Base-by-base conservation (phyloP, 2,113 vertebrate species). In the Caranx melampygus region DNA sequence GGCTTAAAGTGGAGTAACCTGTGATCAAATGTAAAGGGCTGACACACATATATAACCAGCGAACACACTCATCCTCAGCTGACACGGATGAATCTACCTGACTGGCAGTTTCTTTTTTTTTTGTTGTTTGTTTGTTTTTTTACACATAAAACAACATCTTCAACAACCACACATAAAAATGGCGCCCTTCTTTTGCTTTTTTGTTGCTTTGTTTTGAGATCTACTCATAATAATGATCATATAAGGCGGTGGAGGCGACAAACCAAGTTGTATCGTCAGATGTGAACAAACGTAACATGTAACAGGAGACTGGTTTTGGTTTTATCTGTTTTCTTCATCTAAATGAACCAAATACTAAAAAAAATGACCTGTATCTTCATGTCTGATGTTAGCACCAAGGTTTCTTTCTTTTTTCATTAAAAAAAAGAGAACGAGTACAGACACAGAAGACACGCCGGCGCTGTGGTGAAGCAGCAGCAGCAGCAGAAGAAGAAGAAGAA, bases 371-470 rank as follows among this genome's bases (percentile, higher is more conserved):
- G 73, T 55, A 78, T 79, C 63, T 84, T 86, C 61, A 75, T 72
- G 82, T 91, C 89, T 89, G 75, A 93, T 62, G 21, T 87, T 94
- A 95, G 95, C 95, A 95, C 94, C 95, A 90, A 86, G 66, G 77
- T 87, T 90, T 82, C 44, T 61, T 72, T 85, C 66, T 79, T 84
- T 44, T 35, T 37, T 76, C 31, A 66, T 69, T n/a, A 67, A 37
- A 75, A 81, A 72, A 78, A 87, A 78, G 82, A 75, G 65, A 52
- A 72, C 45, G 75, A 72, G 79, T 34, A 85, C 3, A 91, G n/a
- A 82, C 49, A 71, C 16, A 40, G 57, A 82, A 73, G 74, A 87
- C 69, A 72, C 66, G 79, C 61, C 44, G 59, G 61, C 60, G 58
- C 21, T 67, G 57, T 61, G 55, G 44, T 68, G 55, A 81, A 75